A percentile compares a stretch with the other conserved stretches of the same genome.
These are phyloP conservation scores for Aegypius monachus DNA, from an alignment of 2,113 vertebrate genomes.

Conservation along the genomic window DNA sequence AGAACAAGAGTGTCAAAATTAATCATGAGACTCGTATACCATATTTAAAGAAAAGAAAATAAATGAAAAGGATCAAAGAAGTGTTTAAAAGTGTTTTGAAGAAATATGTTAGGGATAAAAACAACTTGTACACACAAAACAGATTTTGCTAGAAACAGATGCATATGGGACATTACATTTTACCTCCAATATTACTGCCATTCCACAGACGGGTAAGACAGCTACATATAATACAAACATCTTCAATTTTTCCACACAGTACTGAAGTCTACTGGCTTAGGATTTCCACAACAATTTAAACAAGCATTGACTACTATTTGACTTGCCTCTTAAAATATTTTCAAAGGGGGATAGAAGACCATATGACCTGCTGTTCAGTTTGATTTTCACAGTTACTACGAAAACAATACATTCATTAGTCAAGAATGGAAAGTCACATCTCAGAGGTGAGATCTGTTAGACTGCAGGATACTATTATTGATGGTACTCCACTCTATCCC, in stretches of 20 bases:
- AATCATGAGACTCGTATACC: not conserved
- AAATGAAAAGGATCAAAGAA: not conserved
- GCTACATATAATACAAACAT: rapidly evolving
- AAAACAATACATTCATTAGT: not conserved
- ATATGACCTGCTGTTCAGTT: not conserved
- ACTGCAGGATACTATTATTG: not conserved
- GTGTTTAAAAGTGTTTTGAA: not conserved
- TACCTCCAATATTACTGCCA: not conserved
- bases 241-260: not conserved
- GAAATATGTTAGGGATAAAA: not conserved
- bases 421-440: not conserved
- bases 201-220: not conserved
- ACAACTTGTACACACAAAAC: not conserved
- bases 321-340: not conserved
- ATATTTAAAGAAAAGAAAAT: not conserved
- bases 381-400: not conserved
- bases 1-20: not conserved
- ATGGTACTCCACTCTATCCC: not conserved
- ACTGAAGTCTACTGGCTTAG: not conserved
- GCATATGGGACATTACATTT: not conserved
- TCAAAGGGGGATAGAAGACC: not conserved
- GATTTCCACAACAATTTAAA: not conserved
- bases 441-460: not conserved
- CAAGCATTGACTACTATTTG: not conserved
- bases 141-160: not conserved